Evolutionary conservation across 2,113 vertebrate genomes (phyloP), one percentile per base, ranked within the genome.

Genomic region (Tichodroma muraria): DNA sequence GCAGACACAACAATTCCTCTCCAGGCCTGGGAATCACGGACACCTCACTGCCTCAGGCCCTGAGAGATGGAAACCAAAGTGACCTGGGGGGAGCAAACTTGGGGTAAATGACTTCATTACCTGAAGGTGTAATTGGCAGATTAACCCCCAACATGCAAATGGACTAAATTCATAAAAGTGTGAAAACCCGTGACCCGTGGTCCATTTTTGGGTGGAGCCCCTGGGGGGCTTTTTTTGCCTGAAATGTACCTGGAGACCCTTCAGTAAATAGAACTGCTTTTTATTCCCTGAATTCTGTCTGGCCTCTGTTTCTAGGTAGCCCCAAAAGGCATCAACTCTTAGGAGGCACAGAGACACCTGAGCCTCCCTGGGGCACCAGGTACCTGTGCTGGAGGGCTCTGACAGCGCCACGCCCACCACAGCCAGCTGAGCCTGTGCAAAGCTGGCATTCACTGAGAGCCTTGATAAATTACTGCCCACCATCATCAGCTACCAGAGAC

Each of bases 321-420:
- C 31, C 31, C 49, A 9, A 14, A 35, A 64, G 37, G 76, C 75
- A 11, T 22, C 37, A 63, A 1, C 18, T 31, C 22, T 40, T 15
- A 37, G 53, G 15, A 37, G 37, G 45, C 4, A 2, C 6, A 3
- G 52, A 28, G 17, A 25, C 6, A 10, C 12, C 47, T 15, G 60
- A 14, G 60, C 25, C 59, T 37, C 11, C 25, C 64, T 40, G 40
- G 10, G 71, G 33, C 18, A 20, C 35, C 54, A 22, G 15, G 19
- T 2, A 1, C 10, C 2, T 15, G 37, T 1, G 28, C 3, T 2
- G 42, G 45, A 27, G 12, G 2, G 0, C 11, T 60, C 37, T 60
- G 37, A 10, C 37, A 57, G 37, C 11, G 5, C 18, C 49, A 21
- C 25, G 21, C 3, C 21, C 11, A 3, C 5, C 17, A 42, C 4